Conservation (phyloP, 2,888 invertebrate genomes). For the Drosophila dives region DNA sequence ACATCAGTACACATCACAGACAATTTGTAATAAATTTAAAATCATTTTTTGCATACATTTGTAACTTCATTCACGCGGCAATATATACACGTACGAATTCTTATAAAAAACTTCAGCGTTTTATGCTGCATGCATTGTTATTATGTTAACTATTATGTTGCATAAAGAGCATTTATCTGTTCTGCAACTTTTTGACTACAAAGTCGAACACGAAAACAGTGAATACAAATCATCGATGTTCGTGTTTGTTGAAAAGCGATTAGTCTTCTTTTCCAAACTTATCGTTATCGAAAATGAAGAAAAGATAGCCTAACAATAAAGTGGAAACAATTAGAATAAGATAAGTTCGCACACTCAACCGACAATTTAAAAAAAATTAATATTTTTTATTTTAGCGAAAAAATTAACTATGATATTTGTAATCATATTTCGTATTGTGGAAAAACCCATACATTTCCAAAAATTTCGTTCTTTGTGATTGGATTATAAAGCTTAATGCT, state of each 20-base stretch:
- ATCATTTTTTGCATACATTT: conserved; percentile 13
- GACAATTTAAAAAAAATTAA: background rate
- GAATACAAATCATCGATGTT: conserved; percentile 36
- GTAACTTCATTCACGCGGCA: conserved; percentile 10
- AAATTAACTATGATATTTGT: no score
- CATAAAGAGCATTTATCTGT: conserved; percentile 44
- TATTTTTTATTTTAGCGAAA: background rate
- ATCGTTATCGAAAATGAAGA: conserved; percentile 10
- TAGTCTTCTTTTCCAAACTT: background rate
- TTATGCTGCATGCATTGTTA: conserved; percentile 24
- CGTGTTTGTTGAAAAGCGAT: conserved; percentile 15
- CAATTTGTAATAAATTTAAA: conserved; percentile 10
- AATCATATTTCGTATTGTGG: no score
- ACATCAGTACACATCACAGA: conserved; percentile 30
- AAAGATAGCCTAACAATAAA: background rate
- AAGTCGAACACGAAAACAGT: conserved; percentile 59
- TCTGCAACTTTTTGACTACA: conserved; percentile 58
- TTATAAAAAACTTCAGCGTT: conserved; percentile 12
- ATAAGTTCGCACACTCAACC: background rate
- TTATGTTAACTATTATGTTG: conserved; percentile 34
- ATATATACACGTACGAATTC: conserved; percentile 16
- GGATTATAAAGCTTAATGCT: background rate
- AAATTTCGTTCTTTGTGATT: background rate
- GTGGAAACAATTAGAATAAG: background rate
- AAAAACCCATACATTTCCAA: no score